phyloP scores from a whole-genome alignment of 2,797 vertebrate genomes.

The Moxostoma hubbsi region DNA sequence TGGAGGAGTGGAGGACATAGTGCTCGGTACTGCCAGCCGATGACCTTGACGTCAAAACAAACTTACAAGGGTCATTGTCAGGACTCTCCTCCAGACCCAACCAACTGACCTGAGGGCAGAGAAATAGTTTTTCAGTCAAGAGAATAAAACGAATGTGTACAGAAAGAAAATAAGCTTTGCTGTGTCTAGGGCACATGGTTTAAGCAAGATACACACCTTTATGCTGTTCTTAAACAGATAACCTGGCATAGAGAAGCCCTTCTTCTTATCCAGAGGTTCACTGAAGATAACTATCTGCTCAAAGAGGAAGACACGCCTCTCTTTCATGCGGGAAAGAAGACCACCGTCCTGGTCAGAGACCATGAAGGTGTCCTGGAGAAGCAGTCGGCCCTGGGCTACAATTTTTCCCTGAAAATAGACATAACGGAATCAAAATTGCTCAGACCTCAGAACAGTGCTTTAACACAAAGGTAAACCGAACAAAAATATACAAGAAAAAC shows the following conservation, averaged over 20 bases:
- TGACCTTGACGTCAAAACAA: conserved; percentile 91
- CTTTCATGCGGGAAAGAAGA: conserved; percentile 93
- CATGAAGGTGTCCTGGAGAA: conserved; percentile 96
- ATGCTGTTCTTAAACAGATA: conserved; percentile 98
- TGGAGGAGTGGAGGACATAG: conserved; percentile 88
- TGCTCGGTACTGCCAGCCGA: conserved; percentile 86
- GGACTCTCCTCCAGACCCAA: conserved; percentile 94
- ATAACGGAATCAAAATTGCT: conserved; percentile 16
- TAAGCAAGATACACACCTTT: conserved; percentile 79
- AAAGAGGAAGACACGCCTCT: conserved; percentile 95
- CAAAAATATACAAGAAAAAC: conserved; percentile 35
- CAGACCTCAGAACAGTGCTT: neutral
- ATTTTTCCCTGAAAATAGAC: conserved; percentile 89
- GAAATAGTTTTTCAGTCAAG: neutral
- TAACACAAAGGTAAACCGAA: conserved; percentile 14
- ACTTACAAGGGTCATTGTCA: conserved; percentile 94
- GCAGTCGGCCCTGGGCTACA: conserved; percentile 94
- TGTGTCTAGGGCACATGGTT: neutral
- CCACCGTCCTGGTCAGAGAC: conserved; percentile 93
- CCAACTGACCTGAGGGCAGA: conserved; percentile 87
- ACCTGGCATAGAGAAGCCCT: conserved; percentile 94
- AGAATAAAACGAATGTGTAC: neutral
- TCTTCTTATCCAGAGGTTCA: conserved; percentile 97
- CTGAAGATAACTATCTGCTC: conserved; percentile 99
- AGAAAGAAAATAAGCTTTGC: neutral